Percentiles rank a stretch among this genome's conserved stretches.
These are phyloP conservation scores for Ommatoiulus sabulosus DNA, from an alignment of 2,888 invertebrate genomes.

Conservation along the genomic window DNA sequence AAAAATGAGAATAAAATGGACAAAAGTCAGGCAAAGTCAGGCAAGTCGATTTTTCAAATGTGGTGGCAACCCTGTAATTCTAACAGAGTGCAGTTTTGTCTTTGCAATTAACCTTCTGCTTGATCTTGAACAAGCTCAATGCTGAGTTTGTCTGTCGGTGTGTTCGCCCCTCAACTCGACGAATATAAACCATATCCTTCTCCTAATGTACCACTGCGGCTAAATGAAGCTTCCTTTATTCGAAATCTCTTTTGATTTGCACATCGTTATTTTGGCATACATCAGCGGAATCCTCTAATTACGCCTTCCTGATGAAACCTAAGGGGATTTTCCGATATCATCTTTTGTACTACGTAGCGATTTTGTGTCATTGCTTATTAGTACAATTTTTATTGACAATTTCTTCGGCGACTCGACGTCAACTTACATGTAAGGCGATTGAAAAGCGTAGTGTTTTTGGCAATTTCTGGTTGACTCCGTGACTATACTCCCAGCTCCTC, in stretches of 20 bases:
- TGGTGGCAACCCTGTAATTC: too few relatives aligned
- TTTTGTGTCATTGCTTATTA: background rate
- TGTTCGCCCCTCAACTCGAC: too few relatives aligned
- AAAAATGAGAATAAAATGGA: too few relatives aligned
- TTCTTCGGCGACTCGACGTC: background rate
- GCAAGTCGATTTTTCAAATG: too few relatives aligned
- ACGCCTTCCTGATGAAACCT: background rate
- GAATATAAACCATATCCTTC: too few relatives aligned
- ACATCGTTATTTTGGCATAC: background rate
- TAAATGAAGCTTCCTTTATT: background rate
- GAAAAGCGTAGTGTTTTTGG: background rate
- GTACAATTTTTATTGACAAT: background rate
- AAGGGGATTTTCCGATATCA: background rate
- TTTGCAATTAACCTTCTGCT: too few relatives aligned
- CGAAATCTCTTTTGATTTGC: background rate
- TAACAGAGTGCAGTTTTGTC: too few relatives aligned
- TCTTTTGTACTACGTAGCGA: background rate
- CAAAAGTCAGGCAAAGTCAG: too few relatives aligned
- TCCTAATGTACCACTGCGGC: too few relatives aligned
- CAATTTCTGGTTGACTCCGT: background rate
- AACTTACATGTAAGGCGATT: background rate
- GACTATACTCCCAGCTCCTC: background rate
- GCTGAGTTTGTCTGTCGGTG: too few relatives aligned
- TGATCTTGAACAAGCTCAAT: too few relatives aligned
- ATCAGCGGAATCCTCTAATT: background rate